Evolutionary conservation across 2,888 invertebrate genomes (phyloP).

Genomic region (Trichogramma evanescens): DNA sequence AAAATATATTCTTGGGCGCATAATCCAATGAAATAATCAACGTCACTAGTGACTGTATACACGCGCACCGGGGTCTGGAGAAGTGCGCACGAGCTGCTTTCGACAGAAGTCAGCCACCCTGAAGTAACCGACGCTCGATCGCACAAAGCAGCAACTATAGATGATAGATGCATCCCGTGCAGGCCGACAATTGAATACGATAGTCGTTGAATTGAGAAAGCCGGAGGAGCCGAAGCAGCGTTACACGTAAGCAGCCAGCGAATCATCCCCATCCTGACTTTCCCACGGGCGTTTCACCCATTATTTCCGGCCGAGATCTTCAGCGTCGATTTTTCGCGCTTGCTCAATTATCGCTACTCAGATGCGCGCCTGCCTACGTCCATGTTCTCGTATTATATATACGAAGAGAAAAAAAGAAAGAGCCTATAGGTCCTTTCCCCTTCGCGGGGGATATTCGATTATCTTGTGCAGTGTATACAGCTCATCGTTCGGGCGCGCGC

Average conservation of each 20-base stretch:
- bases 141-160: too few relatives aligned
- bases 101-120: too few relatives aligned
- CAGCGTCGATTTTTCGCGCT: constrained; percentile 17
- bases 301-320: constrained; percentile 18
- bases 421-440: too few relatives aligned
- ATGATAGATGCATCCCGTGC: too few relatives aligned
- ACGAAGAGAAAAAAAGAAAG: too few relatives aligned
- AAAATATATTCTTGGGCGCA: too few relatives aligned
- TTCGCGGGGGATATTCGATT: constrained; percentile 14
- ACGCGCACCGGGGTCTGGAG: too few relatives aligned
- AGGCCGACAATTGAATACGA: constrained; percentile 25
- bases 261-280: constrained; percentile 6
- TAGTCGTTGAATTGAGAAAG: constrained; percentile 26
- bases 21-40: too few relatives aligned
- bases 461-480: not conserved
- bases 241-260: not conserved
- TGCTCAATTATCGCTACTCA: constrained; percentile 19
- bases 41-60: too few relatives aligned
- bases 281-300: constrained; percentile 17
- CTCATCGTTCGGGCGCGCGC: not conserved
- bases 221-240: constrained; percentile 4
- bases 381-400: too few relatives aligned
- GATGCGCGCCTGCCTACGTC: not conserved
- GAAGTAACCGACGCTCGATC: too few relatives aligned
- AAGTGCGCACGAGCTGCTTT: too few relatives aligned